Conservation (phyloP, 2,888 invertebrate species). For the Apocheima hispidaria region DNA sequence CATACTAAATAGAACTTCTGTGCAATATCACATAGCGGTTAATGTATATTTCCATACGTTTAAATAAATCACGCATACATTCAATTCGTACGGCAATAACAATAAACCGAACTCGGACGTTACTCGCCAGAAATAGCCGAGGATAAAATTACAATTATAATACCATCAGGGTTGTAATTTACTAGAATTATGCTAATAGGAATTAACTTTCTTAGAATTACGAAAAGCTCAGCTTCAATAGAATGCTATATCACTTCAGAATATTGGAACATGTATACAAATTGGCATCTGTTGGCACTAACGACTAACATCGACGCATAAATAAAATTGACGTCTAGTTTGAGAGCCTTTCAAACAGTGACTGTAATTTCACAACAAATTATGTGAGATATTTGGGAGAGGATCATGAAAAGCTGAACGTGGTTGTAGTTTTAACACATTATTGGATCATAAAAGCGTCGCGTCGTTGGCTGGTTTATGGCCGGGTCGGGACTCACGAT, state of each 20-base stretch:
- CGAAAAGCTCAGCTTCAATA: constrained; percentile 50
- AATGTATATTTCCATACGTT: constrained; percentile 4
- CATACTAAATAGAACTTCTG: too few species aligned
- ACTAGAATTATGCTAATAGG: constrained; percentile 52
- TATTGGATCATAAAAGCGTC: constrained; percentile 78
- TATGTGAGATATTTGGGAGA: constrained; percentile 39
- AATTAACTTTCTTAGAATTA: constrained; percentile 51
- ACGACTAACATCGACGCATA: constrained; percentile 57
- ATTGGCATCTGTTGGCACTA: constrained; percentile 56
- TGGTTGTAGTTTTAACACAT: constrained; percentile 59
- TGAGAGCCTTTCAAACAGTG: constrained; percentile 49
- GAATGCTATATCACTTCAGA: constrained; percentile 48
- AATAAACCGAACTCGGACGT: constrained; percentile 24
- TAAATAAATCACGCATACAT: constrained; percentile 37
- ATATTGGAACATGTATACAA: constrained; percentile 54
- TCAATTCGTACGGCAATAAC: constrained; percentile 34
- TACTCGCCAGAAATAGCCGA: constrained; percentile 26
- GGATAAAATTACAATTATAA: constrained; percentile 56
- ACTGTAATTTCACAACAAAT: constrained; percentile 38
- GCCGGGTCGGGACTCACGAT: constrained; percentile 78
- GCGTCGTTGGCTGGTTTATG: constrained; percentile 72
- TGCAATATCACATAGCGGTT: constrained; percentile 7
- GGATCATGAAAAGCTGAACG: constrained; percentile 27
- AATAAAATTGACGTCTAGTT: constrained; percentile 57
- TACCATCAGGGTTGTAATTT: constrained; percentile 53